A percentile compares a stretch with the other conserved stretches of the same genome.
phyloP scores from a whole-genome alignment of 2,113 vertebrate genomes.

The Nannobrachium achirus region DNA sequence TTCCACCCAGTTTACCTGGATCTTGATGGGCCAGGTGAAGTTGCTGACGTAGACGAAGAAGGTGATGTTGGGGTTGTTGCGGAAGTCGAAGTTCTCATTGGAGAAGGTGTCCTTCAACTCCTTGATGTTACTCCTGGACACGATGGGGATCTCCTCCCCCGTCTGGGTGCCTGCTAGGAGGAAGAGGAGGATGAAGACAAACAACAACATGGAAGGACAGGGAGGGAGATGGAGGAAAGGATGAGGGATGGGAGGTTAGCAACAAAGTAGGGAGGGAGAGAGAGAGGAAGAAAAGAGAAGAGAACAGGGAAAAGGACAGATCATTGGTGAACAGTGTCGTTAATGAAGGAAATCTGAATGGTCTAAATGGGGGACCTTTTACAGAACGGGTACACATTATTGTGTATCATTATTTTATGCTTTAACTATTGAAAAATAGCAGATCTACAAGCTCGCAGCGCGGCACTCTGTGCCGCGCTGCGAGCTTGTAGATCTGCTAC shows the following conservation, averaged over 20 bases:
- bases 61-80: slow-evolving; percentile 96
- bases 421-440: no score
- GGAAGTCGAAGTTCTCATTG: slow-evolving; percentile 98
- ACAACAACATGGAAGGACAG: not conserved
- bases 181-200: not conserved
- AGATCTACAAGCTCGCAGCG: no score
- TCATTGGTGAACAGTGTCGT: no score
- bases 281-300: not conserved
- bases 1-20: slow-evolving; percentile 82
- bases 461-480: no score
- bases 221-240: not conserved
- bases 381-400: no score
- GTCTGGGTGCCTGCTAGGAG: slow-evolving; percentile 91
- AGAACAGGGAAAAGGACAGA: not conserved
- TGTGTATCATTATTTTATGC: no score
- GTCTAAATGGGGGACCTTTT: no score
- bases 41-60: slow-evolving; percentile 99
- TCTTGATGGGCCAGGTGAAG: slow-evolving; percentile 99
- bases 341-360: no score
- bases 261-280: slow-evolving; percentile 4
- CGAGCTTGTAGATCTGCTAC: no score
- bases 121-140: slow-evolving; percentile 93
- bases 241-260: no score
- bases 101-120: slow-evolving; percentile 98
- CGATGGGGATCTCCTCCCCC: slow-evolving; percentile 93